A percentile compares a stretch with the other conserved stretches of the same genome.
Conservation (phyloP, 2,113 vertebrate genomes). For the Suricata suricatta region DNA sequence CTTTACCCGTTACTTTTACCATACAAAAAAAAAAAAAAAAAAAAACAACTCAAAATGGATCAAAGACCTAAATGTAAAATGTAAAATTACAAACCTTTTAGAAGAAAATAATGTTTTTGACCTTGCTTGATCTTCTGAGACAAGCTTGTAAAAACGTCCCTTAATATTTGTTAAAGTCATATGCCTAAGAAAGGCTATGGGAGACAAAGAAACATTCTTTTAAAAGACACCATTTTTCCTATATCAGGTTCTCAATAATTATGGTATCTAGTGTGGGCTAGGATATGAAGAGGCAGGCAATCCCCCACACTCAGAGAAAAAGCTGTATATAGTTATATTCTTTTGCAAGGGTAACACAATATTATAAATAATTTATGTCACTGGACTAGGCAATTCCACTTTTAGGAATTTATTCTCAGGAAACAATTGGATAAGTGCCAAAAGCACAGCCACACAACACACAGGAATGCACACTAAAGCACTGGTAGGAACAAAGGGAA, state of each 20-base stretch:
- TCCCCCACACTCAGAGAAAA: neutral
- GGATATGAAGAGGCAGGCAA: neutral
- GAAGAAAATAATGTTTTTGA: slow-evolving; percentile 24
- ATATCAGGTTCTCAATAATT: neutral
- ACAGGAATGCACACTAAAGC: neutral
- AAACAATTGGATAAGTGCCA: slow-evolving; percentile 11
- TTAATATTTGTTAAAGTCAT: slow-evolving; percentile 14
- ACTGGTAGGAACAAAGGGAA: neutral
- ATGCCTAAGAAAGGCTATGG: neutral
- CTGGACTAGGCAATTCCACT: neutral
- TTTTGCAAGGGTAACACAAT: neutral
- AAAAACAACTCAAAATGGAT: neutral
- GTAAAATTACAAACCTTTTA: neutral
- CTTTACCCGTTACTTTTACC: neutral
- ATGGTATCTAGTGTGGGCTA: neutral
- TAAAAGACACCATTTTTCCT: neutral
- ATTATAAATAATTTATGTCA: neutral
- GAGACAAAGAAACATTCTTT: neutral
- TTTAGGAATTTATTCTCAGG: neutral
- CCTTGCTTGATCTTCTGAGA: slow-evolving; percentile 27
- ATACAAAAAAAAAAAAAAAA: neutral
- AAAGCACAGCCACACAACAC: neutral
- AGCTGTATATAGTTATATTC: neutral
- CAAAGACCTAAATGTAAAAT: neutral
- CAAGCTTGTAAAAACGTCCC: neutral